Percentiles rank a stretch among this genome's conserved stretches.
Conservation (phyloP, 1,140 invertebrate genomes). For the Drosophila albomicans region DNA sequence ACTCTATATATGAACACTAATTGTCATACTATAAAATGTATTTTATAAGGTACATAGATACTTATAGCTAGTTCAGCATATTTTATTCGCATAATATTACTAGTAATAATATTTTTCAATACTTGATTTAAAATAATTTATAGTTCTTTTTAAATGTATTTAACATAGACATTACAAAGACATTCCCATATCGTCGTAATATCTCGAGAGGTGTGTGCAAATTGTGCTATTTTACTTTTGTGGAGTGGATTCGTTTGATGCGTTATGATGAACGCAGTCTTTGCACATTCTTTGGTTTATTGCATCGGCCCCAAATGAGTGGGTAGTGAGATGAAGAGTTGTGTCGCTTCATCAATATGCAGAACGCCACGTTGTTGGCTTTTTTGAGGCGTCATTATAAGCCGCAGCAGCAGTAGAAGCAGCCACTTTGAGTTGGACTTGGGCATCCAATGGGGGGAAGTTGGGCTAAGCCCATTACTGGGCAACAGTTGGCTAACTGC, state of each 20-base stretch:
- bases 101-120: too few species aligned
- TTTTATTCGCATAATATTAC: too few species aligned
- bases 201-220: too few species aligned
- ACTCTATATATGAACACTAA: too few species aligned
- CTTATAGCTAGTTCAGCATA: too few species aligned
- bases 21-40: too few species aligned
- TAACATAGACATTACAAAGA: too few species aligned
- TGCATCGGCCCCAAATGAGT: constrained; percentile 24
- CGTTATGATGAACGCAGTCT: constrained; percentile 16
- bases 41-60: too few species aligned
- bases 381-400: constrained; percentile 63
- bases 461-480: constrained; percentile 79
- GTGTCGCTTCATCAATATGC: constrained; percentile 67
- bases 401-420: constrained; percentile 33
- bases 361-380: constrained; percentile 43
- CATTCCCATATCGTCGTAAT: too few species aligned
- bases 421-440: constrained; percentile 35
- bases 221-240: neutral
- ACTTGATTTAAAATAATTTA: too few species aligned
- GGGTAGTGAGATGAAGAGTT: constrained; percentile 10
- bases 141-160: too few species aligned
- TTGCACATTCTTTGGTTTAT: constrained; percentile 54
- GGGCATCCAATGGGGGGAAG: constrained; percentile 27
- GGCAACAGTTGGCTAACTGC: constrained; percentile 71
- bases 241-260: neutral